phyloP scores from a whole-genome alignment of 2,113 vertebrate genomes.

The Hyperopisus bebe region DNA sequence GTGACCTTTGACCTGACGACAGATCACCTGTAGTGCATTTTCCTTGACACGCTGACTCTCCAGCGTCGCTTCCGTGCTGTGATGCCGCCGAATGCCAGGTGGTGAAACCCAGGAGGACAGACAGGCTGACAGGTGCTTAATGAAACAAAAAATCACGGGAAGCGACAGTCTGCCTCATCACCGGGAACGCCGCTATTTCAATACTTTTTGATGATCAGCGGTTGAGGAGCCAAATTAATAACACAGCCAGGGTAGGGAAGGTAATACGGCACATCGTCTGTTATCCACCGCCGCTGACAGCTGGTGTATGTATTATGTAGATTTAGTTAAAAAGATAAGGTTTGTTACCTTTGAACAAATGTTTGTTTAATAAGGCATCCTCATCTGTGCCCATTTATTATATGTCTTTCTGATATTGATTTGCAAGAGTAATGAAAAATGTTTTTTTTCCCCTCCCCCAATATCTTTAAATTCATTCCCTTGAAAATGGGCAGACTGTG shows the following conservation, averaged over 20 bases:
- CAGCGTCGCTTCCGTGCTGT: not conserved
- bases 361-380: not conserved
- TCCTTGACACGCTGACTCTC: not conserved
- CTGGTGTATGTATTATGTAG: not conserved
- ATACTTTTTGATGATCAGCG: slow-evolving; percentile 14
- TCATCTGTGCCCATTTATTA: not conserved
- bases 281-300: not conserved
- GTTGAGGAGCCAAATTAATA: slow-evolving; percentile 11
- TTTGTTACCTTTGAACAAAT: not conserved
- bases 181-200: not conserved
- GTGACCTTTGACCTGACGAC: not conserved
- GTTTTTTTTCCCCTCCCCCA: not conserved
- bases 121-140: slow-evolving; percentile 1
- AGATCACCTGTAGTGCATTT: not conserved
- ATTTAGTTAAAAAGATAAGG: not conserved
- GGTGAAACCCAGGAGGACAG: not conserved
- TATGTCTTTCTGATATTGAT: not conserved
- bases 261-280: slow-evolving; percentile 5
- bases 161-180: not conserved
- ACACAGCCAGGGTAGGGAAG: slow-evolving; percentile 5
- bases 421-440: not conserved
- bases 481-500: not conserved
- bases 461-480: not conserved
- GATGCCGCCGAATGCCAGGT: not conserved
- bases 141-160: not conserved